A percentile compares a stretch with the other conserved stretches of the same genome.
These are phyloP conservation scores for Australoheros scitulus DNA, from an alignment of 2,113 vertebrate genomes.

Conservation along the genomic window DNA sequence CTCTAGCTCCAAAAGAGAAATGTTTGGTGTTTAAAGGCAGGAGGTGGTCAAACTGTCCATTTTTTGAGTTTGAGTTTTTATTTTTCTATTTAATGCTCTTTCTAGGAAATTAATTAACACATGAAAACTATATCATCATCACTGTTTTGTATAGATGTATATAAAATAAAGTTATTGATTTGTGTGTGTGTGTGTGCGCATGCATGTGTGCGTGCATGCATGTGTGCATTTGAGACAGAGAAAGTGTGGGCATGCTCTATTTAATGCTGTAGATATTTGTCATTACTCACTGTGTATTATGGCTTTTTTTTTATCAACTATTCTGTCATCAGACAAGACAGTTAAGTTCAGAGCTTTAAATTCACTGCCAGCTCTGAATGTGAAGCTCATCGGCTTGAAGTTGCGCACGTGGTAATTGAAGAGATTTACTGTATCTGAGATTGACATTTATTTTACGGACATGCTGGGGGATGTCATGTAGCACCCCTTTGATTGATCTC, in stretches of 20 bases:
- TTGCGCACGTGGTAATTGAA: constrained; percentile 6
- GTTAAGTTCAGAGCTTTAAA: constrained; percentile 10
- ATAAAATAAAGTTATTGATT: not conserved
- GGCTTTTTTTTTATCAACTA: not conserved
- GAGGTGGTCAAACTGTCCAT: not conserved
- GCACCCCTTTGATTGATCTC: constrained; percentile 70
- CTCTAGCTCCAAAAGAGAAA: not conserved
- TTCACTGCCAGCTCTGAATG: not conserved
- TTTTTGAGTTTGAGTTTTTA: too few species aligned
- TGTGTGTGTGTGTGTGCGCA: not conserved
- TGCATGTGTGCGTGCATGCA: too few species aligned
- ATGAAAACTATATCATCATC: not conserved
- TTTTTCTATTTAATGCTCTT: not conserved
- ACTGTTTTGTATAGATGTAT: not conserved
- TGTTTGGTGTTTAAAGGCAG: not conserved
- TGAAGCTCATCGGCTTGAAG: constrained; percentile 31
- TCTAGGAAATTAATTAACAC: not conserved
- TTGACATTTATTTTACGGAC: constrained; percentile 72
- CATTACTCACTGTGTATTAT: not conserved
- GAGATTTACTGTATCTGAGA: constrained; percentile 62
- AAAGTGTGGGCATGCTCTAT: not conserved
- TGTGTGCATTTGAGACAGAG: not conserved
- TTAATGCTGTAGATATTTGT: not conserved
- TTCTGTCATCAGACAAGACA: constrained; percentile 22
- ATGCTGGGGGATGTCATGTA: constrained; percentile 71